These are phyloP conservation scores for Cyclophora albipunctata DNA, from an alignment of 2,888 invertebrate genomes.

Conservation along the genomic window DNA sequence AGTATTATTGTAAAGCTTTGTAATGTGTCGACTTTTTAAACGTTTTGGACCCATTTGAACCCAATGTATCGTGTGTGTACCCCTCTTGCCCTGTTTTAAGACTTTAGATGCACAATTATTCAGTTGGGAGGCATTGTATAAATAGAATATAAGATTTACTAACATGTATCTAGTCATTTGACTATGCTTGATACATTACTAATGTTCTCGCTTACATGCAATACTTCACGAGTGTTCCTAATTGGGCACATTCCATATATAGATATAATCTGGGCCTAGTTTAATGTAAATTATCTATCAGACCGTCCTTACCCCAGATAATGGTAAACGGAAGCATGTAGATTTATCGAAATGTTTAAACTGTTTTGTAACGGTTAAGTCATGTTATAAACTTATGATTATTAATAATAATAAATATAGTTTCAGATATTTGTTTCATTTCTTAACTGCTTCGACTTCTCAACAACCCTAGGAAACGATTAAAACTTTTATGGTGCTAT, in stretches of 20 bases:
- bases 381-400: constrained; percentile 72
- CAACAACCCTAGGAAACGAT: neutral
- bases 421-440: constrained; percentile 48
- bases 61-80: constrained; percentile 13
- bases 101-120: constrained; percentile 58
- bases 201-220: constrained; percentile 22
- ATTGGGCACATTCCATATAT: constrained; percentile 12
- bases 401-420: constrained; percentile 70
- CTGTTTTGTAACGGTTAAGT: constrained; percentile 73
- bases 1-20: constrained; percentile 4
- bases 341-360: constrained; percentile 65
- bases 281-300: constrained; percentile 66
- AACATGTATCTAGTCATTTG: constrained; percentile 50
- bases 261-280: constrained; percentile 63
- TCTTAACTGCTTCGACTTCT: constrained; percentile 11
- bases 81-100: constrained; percentile 47
- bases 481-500: too few relatives aligned
- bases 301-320: constrained; percentile 72
- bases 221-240: constrained; percentile 7
- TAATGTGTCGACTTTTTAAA: too few relatives aligned
- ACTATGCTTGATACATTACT: constrained; percentile 37
- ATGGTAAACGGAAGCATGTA: constrained; percentile 64
- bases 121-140: constrained; percentile 36
- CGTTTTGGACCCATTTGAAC: constrained; percentile 12
- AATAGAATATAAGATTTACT: constrained; percentile 30